These are phyloP conservation scores for Oreochromis grahami DNA, from an alignment of 2,797 vertebrate species.

Conservation along the genomic window DNA sequence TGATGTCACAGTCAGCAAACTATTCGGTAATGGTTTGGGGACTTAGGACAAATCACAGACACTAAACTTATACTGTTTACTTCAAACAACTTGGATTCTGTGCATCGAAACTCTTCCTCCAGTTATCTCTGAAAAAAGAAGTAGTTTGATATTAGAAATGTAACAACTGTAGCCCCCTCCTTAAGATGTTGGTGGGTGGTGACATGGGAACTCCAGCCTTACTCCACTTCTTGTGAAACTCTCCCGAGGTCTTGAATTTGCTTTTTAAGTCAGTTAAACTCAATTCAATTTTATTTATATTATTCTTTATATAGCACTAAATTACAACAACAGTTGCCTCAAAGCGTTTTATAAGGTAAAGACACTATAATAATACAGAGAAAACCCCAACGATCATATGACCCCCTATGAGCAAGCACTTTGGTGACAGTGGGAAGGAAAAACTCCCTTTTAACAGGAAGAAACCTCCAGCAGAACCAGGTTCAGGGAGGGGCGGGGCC, in stretches of 20 bases:
- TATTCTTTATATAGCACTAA: neutral
- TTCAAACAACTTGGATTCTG: neutral
- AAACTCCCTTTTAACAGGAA: neutral
- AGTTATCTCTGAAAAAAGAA: neutral
- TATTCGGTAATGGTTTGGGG: neutral
- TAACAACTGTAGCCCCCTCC: neutral
- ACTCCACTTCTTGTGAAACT: neutral
- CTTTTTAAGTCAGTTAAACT: neutral
- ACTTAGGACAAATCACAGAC: neutral
- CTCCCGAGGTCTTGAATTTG: neutral
- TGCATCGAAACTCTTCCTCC: neutral
- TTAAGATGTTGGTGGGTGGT: neutral
- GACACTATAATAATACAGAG: neutral
- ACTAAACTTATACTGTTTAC: neutral
- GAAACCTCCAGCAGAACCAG: fast-evolving
- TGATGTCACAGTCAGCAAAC: neutral
- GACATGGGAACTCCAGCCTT: neutral
- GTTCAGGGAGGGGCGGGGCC: neutral
- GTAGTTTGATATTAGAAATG: neutral
- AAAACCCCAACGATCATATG: neutral
- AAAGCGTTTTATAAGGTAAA: neutral
- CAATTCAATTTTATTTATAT: neutral
- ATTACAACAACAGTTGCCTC: neutral
- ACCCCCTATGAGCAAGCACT: neutral
- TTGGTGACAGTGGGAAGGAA: fast-evolving